phyloP scores from a whole-genome alignment of 2,888 invertebrate genomes.

The Helobdella robusta region DNA sequence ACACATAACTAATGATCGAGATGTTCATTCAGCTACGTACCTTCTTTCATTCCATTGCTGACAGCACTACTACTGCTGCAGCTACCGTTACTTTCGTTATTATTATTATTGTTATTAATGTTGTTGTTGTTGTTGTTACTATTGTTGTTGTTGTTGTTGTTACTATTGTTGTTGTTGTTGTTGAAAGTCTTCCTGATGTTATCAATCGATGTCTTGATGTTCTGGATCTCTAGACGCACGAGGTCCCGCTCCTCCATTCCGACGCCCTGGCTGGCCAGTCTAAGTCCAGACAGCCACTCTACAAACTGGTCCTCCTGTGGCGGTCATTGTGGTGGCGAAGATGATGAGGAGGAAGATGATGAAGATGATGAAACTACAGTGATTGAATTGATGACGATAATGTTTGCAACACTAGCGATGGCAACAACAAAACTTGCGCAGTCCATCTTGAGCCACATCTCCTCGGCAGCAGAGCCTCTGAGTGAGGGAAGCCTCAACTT shows the following conservation, averaged over 20 bases:
- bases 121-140: not conserved
- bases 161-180: conserved; percentile 34
- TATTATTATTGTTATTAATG: not conserved
- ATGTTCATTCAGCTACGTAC: too few species aligned
- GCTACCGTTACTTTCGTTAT: not conserved
- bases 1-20: too few species aligned
- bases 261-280: conserved; percentile 85
- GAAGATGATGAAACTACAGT: too few species aligned
- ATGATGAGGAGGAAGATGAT: too few species aligned
- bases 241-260: conserved; percentile 95
- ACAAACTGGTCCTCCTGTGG: conserved; percentile 88
- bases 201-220: too few species aligned
- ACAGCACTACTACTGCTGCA: not conserved
- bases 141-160: not conserved
- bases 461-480: conserved; percentile 88
- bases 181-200: too few species aligned
- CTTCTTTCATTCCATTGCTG: too few species aligned
- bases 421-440: conserved; percentile 48
- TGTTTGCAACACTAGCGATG: not conserved
- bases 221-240: conserved; percentile 76
- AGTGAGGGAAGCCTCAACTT: conserved; percentile 72
- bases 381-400: not conserved
- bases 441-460: conserved; percentile 90
- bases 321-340: not conserved
- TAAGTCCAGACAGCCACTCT: conserved; percentile 94